Evolutionary conservation across 2,888 invertebrate species (phyloP).

Genomic region (Aphidoletes aphidimyza): DNA sequence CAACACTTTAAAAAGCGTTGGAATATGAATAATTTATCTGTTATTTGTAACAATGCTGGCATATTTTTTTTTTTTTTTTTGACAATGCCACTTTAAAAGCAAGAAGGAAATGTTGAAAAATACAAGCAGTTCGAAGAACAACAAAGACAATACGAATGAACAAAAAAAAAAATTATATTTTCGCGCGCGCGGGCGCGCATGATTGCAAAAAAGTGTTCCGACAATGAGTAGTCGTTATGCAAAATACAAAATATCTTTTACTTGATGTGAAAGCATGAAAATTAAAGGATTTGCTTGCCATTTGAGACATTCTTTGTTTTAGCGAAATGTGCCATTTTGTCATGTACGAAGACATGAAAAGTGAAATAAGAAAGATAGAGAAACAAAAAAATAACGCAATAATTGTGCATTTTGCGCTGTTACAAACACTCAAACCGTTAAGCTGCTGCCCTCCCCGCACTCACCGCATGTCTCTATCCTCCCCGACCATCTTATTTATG

Average conservation of each 20-base stretch:
- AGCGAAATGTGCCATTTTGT: conserved; percentile 9
- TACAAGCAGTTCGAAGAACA: too few species aligned
- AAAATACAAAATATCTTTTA: not conserved
- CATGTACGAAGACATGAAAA: not conserved
- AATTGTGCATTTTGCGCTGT: conserved; percentile 6
- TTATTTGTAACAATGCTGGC: conserved; percentile 4
- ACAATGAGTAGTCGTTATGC: not conserved
- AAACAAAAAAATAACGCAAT: not conserved
- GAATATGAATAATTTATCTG: conserved; percentile 50
- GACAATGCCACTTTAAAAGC: not conserved
- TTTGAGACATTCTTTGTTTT: conserved; percentile 2
- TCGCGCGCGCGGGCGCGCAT: too few species aligned
- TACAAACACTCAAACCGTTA: not conserved
- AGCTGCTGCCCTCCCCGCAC: too few species aligned
- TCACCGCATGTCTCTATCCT: too few species aligned
- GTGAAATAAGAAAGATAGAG: not conserved
- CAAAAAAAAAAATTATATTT: too few species aligned
- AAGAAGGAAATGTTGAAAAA: not conserved
- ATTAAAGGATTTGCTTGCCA: conserved; percentile 46
- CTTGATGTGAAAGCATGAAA: conserved; percentile 22
- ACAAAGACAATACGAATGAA: too few species aligned
- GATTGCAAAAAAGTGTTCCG: too few species aligned
- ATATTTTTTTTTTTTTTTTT: too few species aligned
- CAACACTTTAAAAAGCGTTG: not conserved
- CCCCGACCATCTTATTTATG: too few species aligned